These are phyloP conservation scores for Chromis chromis DNA, from an alignment of 2,797 vertebrate genomes.

Conservation along the genomic window DNA sequence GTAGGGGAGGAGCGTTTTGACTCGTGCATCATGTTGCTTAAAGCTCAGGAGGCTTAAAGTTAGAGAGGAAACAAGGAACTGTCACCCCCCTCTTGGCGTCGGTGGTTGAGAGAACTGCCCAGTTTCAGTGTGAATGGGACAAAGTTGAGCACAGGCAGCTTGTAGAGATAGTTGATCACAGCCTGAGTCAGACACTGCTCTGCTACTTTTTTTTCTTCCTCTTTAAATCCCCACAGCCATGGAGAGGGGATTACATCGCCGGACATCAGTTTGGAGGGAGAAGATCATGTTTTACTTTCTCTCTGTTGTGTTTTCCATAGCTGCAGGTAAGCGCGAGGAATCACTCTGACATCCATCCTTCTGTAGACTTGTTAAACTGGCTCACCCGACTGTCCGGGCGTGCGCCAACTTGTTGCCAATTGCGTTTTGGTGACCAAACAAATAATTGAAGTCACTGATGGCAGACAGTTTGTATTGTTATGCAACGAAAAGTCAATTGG, in stretches of 20 bases:
- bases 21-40: constrained; percentile 18
- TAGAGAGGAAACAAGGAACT: constrained; percentile 12
- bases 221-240: constrained; percentile 36
- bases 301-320: constrained; percentile 36
- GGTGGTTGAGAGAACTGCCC: neutral
- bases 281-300: constrained; percentile 51
- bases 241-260: constrained; percentile 39
- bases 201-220: neutral
- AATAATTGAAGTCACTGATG: neutral
- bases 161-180: neutral
- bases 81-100: neutral
- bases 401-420: constrained; percentile 32
- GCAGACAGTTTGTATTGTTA: neutral
- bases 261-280: constrained; percentile 10
- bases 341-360: neutral
- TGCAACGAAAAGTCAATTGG: neutral
- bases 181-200: neutral
- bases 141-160: neutral
- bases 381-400: constrained; percentile 12
- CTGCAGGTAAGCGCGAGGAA: constrained; percentile 71
- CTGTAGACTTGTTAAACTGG: neutral
- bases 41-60: constrained; percentile 29
- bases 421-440: neutral
- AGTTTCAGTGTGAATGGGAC: neutral
- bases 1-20: constrained; percentile 26